A percentile compares a stretch with the other conserved stretches of the same genome.
Evolutionary conservation across 2,113 vertebrate species (phyloP).

Genomic region (Hyperoodon ampullatus): DNA sequence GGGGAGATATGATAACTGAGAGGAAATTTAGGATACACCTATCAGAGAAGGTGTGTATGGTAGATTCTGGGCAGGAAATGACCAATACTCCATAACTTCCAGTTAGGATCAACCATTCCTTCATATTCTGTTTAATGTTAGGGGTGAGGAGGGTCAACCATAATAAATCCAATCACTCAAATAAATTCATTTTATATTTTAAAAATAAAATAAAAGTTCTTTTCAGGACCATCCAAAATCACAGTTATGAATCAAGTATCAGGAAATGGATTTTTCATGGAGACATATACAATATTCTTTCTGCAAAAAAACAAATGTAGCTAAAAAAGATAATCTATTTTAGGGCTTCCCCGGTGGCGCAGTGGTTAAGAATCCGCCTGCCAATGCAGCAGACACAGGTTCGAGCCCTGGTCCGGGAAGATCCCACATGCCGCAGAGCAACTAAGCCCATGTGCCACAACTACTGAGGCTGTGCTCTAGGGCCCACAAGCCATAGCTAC

Average conservation of each 20-base stretch:
- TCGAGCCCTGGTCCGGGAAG: too few relatives aligned
- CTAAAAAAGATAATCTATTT: not conserved
- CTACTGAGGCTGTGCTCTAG: too few relatives aligned
- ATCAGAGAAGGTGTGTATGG: not conserved
- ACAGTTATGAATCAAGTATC: not conserved
- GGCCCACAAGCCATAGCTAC: too few relatives aligned
- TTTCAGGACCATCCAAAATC: not conserved
- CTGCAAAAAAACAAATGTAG: not conserved
- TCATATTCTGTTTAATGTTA: not conserved
- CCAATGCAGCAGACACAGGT: too few relatives aligned
- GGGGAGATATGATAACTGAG: not conserved
- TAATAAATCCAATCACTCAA: not conserved
- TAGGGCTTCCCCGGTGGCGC: not conserved
- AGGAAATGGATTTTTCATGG: not conserved
- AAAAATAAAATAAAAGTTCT: not conserved
- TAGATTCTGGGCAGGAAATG: not conserved
- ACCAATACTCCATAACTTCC: not conserved
- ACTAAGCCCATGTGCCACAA: too few relatives aligned
- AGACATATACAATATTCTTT: not conserved
- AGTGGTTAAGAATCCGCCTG: too few relatives aligned
- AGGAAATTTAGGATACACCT: not conserved
- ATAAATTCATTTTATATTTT: not conserved
- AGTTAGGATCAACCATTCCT: not conserved
- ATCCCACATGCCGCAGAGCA: too few relatives aligned
- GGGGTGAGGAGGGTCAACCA: not conserved